Evolutionary conservation across 2,888 invertebrate species (phyloP), one percentile per base, ranked within the genome.

Genomic region (Neocrepidodera transversa): DNA sequence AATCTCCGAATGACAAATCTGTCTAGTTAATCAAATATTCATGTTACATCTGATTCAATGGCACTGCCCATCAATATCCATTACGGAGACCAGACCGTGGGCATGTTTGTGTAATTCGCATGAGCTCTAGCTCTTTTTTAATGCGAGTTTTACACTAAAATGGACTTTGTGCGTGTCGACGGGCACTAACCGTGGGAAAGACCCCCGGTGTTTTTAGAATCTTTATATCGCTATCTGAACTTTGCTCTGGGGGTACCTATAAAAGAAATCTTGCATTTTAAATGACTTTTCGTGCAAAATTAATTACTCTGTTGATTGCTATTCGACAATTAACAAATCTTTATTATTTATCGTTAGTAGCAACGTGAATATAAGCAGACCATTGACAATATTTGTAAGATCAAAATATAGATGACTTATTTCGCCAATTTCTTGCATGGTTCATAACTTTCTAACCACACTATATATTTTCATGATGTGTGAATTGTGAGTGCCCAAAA

Each of bases 161-260:
- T 71, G 72, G 70, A 70, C 66, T 71, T 71, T 70, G 71, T 74
- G 73, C 74, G 73, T 74, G 74, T 64, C 55, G 57, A 62, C 59
- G 59, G 64, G 70, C 73, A 70, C 68, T 74, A 70, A 71, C 68
- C 69, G 72, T 73, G 70, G 66, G 71, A 73, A 64, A 62, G 60
- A 60, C 65, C 68, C n/a, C 57, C 67, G 68, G 55, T 62, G 62
- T 64, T 62, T 55, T 13, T 23, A 10, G 38, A 17, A 38, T 38
- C 38, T 38, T 38, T 38, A 38, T 38, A 38, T 11, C 38, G 38
- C 38, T 13, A 8, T 28, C 35, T 6, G 16, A 17, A 13, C 32
- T 6, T 8, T 17, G 8, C 10, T 38, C 10, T 16, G 13, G 10
- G 17, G 38, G 38, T 17, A 38, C 38, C 3, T 38, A 38, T 32